Percentiles rank a stretch among this genome's conserved stretches.
phyloP scores from a whole-genome alignment of 2,113 vertebrate genomes.

The Oriolus oriolus region DNA sequence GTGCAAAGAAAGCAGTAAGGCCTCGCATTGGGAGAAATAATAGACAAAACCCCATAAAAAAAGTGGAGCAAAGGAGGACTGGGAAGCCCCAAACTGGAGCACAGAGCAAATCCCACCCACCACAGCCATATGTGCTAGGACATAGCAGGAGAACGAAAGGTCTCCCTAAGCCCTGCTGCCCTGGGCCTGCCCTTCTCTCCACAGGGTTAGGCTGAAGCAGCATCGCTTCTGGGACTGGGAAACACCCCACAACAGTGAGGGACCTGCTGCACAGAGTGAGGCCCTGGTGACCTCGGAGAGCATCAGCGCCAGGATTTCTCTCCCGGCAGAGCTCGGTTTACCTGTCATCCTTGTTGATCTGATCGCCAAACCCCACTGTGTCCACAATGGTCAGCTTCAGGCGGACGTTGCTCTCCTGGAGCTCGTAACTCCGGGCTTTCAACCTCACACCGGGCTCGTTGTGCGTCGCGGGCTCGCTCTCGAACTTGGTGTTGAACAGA shows the following conservation, averaged over 20 bases:
- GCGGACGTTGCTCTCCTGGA: slow-evolving; percentile 81
- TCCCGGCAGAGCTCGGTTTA: not conserved
- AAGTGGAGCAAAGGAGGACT: not conserved
- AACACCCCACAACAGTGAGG: not conserved
- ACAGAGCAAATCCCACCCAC: not conserved
- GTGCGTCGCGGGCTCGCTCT: slow-evolving; percentile 79
- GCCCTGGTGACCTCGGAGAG: not conserved
- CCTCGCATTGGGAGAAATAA: not conserved
- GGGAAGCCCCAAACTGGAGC: not conserved
- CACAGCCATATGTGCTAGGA: not conserved
- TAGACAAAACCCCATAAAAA: not conserved
- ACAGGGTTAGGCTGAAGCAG: not conserved
- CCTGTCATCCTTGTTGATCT: slow-evolving; percentile 86
- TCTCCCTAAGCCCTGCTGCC: not conserved
- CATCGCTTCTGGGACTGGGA: fast-evolving
- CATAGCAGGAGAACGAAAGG: not conserved
- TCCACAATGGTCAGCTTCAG: slow-evolving; percentile 82
- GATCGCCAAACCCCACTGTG: slow-evolving; percentile 81
- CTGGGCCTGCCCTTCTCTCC: not conserved
- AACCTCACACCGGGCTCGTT: slow-evolving; percentile 79
- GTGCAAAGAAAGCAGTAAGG: not conserved
- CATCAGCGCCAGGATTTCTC: fast-evolving
- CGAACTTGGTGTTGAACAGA: slow-evolving; percentile 83
- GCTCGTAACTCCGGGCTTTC: slow-evolving; percentile 82
- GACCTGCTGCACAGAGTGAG: not conserved